Base-by-base conservation (phyloP, 2,888 invertebrate genomes). In the Dynastes hyllus region DNA sequence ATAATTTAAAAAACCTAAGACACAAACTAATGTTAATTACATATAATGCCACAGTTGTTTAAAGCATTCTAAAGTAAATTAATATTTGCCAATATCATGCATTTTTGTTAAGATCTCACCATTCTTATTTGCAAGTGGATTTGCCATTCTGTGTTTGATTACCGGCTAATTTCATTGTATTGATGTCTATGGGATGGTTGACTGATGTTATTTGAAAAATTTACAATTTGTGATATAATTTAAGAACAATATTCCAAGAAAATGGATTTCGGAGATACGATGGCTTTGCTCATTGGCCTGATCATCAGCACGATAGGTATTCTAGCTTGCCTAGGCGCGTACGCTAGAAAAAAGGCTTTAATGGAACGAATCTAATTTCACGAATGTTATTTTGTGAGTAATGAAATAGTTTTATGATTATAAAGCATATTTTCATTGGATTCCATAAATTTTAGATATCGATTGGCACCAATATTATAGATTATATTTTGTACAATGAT, bases 281-380 rank as follows among this genome's bases (percentile, higher is more conserved):
- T 94, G 81, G 94, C 94, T 4, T 90, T 94, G 29, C 89, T 93
- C 82, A 85, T 94, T 73, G 93, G 93, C 0, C 84, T 94, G 58
- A 89, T 92, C 63, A 91, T 93, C 61, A 90, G 92, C 67, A 90
- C 91, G 37, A 86, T 93, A 79, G 92, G 92, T 84, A 91, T 94
- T 79, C 90, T 94, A 76, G 93, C 93, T 29, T 94, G 93, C 88
- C 89, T 94, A 85, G 94, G 94, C 53, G 92, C 92, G 82, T 93
- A 94, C 86, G 93, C 94, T 27, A 90, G 94, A 85, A 92, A 91
- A 87, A 90, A 91, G 87, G 91, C 91, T 71, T 84, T 84, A 73
- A 83, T 87, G 80, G 88, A 89, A 82, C 85, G 86, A n/a, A 78
- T 89, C 65, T 83, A 78, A 80, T 13, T n/a, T 69, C 69, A 67